A percentile compares a stretch with the other conserved stretches of the same genome.
Conservation (phyloP, 2,888 invertebrate genomes). For the Oxytorus armatus region DNA sequence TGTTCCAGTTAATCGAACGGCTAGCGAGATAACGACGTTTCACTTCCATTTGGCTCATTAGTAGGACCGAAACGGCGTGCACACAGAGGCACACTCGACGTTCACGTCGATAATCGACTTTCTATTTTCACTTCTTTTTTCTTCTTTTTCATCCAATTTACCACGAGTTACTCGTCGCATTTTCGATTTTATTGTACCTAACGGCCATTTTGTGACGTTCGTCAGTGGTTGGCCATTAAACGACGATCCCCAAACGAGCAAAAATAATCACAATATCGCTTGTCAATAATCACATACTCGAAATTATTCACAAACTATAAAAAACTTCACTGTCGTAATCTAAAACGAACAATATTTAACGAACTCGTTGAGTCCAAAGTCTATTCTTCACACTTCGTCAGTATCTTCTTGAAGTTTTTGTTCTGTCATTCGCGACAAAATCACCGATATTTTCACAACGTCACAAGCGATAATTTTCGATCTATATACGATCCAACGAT, state of each 20-base stretch:
- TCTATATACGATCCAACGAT: constrained; percentile 24
- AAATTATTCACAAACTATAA: constrained; percentile 31
- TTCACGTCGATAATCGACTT: constrained; percentile 29
- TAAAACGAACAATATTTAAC: constrained; percentile 10
- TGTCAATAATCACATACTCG: background rate
- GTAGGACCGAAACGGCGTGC: constrained; percentile 32
- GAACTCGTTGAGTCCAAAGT: constrained; percentile 49
- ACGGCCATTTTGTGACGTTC: background rate
- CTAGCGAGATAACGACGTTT: constrained; percentile 70
- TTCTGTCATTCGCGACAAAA: too few relatives aligned
- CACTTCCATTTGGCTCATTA: constrained; percentile 61
- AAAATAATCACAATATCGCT: constrained; percentile 16
- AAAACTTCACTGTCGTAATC: constrained; percentile 48
- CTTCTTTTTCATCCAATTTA: background rate
- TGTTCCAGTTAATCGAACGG: constrained; percentile 77
- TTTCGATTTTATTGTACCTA: constrained; percentile 21
- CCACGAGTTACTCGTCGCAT: background rate
- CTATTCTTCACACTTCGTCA: constrained; percentile 7
- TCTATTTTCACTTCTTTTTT: constrained; percentile 5
- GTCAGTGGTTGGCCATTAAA: background rate
- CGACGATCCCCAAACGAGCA: background rate
- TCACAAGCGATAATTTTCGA: background rate
- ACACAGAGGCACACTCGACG: background rate
- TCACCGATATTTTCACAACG: too few relatives aligned
- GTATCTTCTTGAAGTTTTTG: background rate